Percentiles rank a stretch among this genome's conserved stretches.
Conservation (phyloP, 1,140 invertebrate species). For the Babylonia areolata region DNA sequence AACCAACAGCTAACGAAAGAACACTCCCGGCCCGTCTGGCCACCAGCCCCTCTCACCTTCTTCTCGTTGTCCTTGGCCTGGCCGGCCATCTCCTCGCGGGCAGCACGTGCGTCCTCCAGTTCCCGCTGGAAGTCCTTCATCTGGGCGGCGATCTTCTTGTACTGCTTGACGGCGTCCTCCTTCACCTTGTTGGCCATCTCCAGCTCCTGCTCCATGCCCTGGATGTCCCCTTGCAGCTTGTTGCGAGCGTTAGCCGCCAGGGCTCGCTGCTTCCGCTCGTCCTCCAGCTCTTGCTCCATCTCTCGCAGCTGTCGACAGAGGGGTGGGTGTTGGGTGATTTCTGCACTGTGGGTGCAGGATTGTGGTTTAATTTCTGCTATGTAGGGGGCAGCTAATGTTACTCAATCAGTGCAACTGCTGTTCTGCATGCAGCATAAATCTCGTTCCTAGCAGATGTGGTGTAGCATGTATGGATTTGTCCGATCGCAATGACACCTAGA, state of each 20-base stretch:
- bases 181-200: constrained; percentile 98
- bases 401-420: too few species aligned
- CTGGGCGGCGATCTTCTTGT: constrained; percentile 94
- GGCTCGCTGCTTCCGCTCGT: constrained; percentile 95
- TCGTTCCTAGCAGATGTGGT: too few species aligned
- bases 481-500: too few species aligned
- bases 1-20: too few species aligned
- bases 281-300: constrained; percentile 94
- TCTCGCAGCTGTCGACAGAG: constrained; percentile 84
- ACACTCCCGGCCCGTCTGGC: too few species aligned
- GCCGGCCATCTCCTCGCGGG: constrained; percentile 93
- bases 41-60: constrained; percentile 76
- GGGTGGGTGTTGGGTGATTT: too few species aligned
- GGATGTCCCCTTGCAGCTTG: constrained; percentile 96
- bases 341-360: too few species aligned
- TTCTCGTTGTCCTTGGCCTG: constrained; percentile 95
- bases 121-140: constrained; percentile 94
- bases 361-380: too few species aligned
- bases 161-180: constrained; percentile 96
- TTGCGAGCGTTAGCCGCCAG: constrained; percentile 91
- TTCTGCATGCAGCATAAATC: too few species aligned
- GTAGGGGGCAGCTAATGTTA: too few species aligned
- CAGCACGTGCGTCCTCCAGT: constrained; percentile 91
- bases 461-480: too few species aligned
- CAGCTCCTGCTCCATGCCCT: constrained; percentile 94